Percentiles rank a stretch among this genome's conserved stretches.
Conservation (phyloP, 2,797 vertebrate species). For the Decapterus maruadsi region DNA sequence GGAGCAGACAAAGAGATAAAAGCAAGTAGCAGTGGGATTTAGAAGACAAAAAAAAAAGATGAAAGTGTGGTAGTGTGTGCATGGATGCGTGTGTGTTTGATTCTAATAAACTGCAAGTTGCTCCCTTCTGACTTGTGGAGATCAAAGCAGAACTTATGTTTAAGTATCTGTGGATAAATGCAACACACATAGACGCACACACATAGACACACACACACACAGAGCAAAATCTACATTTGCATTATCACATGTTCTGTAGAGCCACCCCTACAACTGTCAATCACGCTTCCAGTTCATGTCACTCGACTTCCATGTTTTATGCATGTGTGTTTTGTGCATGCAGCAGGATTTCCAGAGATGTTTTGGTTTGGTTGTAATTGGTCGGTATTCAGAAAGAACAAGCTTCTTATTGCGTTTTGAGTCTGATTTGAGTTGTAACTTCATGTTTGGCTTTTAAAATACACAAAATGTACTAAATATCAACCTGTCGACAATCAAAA, state of each 20-base stretch:
- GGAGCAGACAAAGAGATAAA: constrained; percentile 33
- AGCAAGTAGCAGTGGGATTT: constrained; percentile 36
- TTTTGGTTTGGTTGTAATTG: neutral
- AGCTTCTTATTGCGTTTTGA: neutral
- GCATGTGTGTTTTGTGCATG: neutral
- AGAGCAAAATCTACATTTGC: neutral
- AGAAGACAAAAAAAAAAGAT: constrained; percentile 33
- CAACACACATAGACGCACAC: constrained; percentile 27
- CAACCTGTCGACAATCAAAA: neutral
- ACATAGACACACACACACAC: constrained; percentile 20
- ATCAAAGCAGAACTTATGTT: constrained; percentile 61
- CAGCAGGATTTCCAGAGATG: neutral
- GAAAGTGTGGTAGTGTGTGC: constrained; percentile 22
- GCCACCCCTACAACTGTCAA: neutral
- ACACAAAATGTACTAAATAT: neutral
- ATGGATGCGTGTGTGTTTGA: neutral
- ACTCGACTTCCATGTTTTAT: neutral
- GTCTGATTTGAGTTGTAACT: neutral
- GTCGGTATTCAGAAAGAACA: neutral
- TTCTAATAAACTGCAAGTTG: constrained; percentile 46
- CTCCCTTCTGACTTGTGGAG: constrained; percentile 33
- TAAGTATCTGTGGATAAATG: constrained; percentile 44
- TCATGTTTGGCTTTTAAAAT: neutral
- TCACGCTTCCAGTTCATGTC: neutral
- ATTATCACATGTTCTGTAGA: neutral